Percentiles rank a stretch among this genome's conserved stretches.
phyloP scores from a whole-genome alignment of 2,888 invertebrate species.

The Hydropsyche betteni region DNA sequence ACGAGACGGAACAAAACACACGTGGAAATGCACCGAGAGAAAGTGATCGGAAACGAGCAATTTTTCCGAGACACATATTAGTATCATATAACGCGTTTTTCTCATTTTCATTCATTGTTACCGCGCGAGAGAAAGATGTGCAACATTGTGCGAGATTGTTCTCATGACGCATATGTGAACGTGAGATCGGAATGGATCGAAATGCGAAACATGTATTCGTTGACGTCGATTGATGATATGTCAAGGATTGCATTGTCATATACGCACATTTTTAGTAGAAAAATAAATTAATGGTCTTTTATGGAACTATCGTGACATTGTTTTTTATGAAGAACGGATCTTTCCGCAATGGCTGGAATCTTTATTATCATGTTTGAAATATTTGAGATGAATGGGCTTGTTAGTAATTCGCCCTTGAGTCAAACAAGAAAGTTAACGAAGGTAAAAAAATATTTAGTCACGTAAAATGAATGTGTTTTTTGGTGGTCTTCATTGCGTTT shows the following conservation, averaged over 20 bases:
- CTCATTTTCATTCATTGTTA: conserved; percentile 31
- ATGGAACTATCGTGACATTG: neutral
- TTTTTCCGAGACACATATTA: neutral
- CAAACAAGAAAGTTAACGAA: too few species aligned
- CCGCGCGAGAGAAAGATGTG: conserved; percentile 23
- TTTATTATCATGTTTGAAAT: neutral
- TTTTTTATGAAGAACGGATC: neutral
- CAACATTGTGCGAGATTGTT: conserved; percentile 7
- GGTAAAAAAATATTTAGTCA: too few species aligned
- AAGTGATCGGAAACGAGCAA: conserved; percentile 1
- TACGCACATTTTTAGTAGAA: neutral
- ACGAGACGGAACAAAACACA: neutral
- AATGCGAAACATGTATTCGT: conserved; percentile 9
- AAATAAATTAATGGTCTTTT: neutral
- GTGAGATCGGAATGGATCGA: conserved; percentile 1
- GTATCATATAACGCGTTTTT: conserved; percentile 2
- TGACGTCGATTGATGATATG: conserved; percentile 22
- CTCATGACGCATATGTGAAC: conserved; percentile 12
- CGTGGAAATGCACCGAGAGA: conserved; percentile 13
- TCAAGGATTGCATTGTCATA: conserved; percentile 14
- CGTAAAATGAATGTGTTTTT: too few species aligned
- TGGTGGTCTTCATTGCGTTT: too few species aligned
- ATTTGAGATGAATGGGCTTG: too few species aligned
- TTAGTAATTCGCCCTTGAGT: neutral
- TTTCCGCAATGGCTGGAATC: neutral